These are phyloP conservation scores for Trochalopteron elliotii DNA, from an alignment of 2,113 vertebrate genomes.

Conservation along the genomic window DNA sequence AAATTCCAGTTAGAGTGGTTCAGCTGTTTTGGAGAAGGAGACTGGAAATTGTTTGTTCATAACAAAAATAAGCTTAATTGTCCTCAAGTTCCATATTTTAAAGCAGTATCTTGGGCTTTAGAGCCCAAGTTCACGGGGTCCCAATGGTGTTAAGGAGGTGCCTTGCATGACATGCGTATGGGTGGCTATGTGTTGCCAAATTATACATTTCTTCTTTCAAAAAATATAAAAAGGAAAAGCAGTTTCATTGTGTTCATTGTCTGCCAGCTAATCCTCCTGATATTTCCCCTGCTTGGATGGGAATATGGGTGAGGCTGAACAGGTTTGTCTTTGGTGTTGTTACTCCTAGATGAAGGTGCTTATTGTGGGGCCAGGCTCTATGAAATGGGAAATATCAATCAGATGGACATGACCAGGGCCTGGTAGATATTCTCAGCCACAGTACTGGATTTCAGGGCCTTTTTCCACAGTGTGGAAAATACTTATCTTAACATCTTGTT, in stretches of 20 bases:
- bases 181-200: neutral
- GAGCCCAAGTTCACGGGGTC: neutral
- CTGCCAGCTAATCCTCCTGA: neutral
- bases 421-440: neutral
- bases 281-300: neutral
- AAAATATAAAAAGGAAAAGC: neutral
- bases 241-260: neutral
- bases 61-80: slow-evolving; percentile 16
- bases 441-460: neutral
- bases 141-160: neutral
- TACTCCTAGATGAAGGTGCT: neutral
- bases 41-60: slow-evolving; percentile 15
- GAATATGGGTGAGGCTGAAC: neutral
- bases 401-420: neutral
- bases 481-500: neutral
- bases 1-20: neutral
- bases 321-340: neutral
- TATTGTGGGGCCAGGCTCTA: neutral
- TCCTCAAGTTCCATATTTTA: neutral
- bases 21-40: neutral
- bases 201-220: neutral
- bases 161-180: neutral
- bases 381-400: neutral
- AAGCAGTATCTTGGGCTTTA: neutral
- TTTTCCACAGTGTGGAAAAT: neutral